phyloP scores from a whole-genome alignment of 2,797 vertebrate species.

The Cercopithecus mitis region DNA sequence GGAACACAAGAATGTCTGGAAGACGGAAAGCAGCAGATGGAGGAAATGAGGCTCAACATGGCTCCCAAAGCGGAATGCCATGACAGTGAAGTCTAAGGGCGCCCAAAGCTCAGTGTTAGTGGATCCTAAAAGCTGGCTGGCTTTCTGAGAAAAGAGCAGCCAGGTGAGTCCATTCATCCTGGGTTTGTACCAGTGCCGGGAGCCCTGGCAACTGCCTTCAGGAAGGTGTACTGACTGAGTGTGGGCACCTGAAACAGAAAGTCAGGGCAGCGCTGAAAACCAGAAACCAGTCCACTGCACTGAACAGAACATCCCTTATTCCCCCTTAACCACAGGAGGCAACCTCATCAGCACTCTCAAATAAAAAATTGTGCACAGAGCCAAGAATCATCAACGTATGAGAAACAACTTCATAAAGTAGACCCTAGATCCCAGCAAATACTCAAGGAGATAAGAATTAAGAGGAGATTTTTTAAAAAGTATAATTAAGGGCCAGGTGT shows the following conservation, averaged over 20 bases:
- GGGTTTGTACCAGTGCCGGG: not conserved
- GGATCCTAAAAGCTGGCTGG: not conserved
- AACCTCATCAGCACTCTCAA: not conserved
- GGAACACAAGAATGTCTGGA: not conserved
- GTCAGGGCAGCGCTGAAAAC: not conserved
- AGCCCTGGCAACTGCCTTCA: not conserved
- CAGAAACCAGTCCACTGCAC: not conserved
- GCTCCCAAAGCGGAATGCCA: not conserved
- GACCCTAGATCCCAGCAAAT: not conserved
- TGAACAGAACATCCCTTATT: not conserved
- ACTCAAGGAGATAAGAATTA: not conserved
- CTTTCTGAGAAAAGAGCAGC: not conserved
- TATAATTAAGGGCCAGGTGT: no score
- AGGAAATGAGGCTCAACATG: not conserved
- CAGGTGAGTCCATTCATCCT: no score
- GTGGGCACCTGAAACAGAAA: not conserved
- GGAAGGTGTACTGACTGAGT: not conserved
- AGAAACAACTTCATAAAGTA: not conserved
- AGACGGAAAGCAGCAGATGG: not conserved
- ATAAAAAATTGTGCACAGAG: not conserved
- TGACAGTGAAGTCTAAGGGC: not conserved
- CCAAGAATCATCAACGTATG: not conserved
- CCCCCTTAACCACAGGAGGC: not conserved
- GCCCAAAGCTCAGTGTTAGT: not conserved
- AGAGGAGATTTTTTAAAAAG: not conserved